These are phyloP conservation scores for Dryococelus australis DNA, from an alignment of 2,888 invertebrate genomes.

Conservation along the genomic window DNA sequence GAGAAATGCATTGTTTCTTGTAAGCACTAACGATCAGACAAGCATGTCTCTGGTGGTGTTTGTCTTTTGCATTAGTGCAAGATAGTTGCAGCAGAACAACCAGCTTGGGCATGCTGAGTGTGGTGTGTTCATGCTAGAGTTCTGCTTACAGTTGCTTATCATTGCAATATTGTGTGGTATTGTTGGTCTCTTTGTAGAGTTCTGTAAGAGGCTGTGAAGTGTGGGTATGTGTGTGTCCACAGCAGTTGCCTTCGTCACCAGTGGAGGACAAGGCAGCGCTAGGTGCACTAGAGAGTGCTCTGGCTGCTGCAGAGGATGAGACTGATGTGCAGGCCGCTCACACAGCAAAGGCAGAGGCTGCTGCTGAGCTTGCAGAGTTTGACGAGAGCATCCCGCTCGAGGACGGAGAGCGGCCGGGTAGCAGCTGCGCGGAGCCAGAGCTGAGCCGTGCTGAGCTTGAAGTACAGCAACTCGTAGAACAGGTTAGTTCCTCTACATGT, in stretches of 20 bases:
- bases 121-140: slow-evolving; percentile 32
- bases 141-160: slow-evolving; percentile 21
- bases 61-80: slow-evolving; percentile 36
- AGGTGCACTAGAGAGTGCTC: slow-evolving; percentile 77
- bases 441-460: slow-evolving; percentile 77
- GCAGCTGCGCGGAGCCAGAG: slow-evolving; percentile 58
- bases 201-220: too few relatives aligned
- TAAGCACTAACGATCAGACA: slow-evolving; percentile 33
- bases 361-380: slow-evolving; percentile 91
- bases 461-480: slow-evolving; percentile 73
- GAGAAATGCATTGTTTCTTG: not conserved
- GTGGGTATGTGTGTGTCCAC: too few relatives aligned
- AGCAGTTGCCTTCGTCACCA: slow-evolving; percentile 42
- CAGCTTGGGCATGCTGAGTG: slow-evolving; percentile 27
- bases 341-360: slow-evolving; percentile 88
- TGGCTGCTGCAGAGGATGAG: slow-evolving; percentile 94
- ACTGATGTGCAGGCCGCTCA: slow-evolving; percentile 91
- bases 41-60: slow-evolving; percentile 10
- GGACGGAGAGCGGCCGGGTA: slow-evolving; percentile 61
- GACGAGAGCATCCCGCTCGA: slow-evolving; percentile 93
- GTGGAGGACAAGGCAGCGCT: slow-evolving; percentile 67
- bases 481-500: slow-evolving; percentile 61
- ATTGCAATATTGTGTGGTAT: too few relatives aligned
- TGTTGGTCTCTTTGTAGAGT: too few relatives aligned
- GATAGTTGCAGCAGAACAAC: not conserved